phyloP scores from a whole-genome alignment of 2,888 invertebrate genomes.

The Embidobia sp. region DNA sequence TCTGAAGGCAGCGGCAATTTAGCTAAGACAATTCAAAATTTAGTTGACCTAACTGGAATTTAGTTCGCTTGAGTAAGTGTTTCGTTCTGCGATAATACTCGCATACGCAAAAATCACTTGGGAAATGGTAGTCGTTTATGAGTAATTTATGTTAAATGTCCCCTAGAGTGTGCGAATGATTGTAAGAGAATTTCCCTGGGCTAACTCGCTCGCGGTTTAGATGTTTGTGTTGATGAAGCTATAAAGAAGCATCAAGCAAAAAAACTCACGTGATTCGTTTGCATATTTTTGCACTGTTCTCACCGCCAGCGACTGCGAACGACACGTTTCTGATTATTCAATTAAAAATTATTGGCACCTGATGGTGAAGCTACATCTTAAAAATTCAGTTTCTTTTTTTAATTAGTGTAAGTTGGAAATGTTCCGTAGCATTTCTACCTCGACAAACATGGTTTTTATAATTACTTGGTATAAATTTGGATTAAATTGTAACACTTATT shows the following conservation, averaged over 20 bases:
- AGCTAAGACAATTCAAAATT: conserved; percentile 19
- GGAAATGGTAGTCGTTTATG: conserved; percentile 43
- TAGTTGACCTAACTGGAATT: conserved; percentile 19
- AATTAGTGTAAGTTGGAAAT: no score
- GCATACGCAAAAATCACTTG: conserved; percentile 45
- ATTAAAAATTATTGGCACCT: no score
- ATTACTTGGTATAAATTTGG: no score
- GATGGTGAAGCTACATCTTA: no score
- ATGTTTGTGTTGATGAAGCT: conserved; percentile 40
- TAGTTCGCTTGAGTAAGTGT: conserved; percentile 3
- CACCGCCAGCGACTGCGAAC: not conserved
- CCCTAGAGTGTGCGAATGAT: conserved; percentile 40
- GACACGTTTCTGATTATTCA: conserved; percentile 5
- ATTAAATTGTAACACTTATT: no score
- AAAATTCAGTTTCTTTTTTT: no score
- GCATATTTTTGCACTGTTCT: conserved; percentile 21
- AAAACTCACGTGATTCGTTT: conserved; percentile 11
- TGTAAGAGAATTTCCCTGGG: conserved; percentile 35
- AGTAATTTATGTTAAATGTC: conserved; percentile 49
- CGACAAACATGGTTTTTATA: no score
- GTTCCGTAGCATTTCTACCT: no score
- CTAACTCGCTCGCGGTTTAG: conserved; percentile 21
- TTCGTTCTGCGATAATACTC: conserved; percentile 12
- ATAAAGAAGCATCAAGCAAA: conserved; percentile 29
- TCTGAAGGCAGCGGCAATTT: conserved; percentile 6